Conservation (phyloP, 2,888 invertebrate species). For the Myopa tessellatipennis region DNA sequence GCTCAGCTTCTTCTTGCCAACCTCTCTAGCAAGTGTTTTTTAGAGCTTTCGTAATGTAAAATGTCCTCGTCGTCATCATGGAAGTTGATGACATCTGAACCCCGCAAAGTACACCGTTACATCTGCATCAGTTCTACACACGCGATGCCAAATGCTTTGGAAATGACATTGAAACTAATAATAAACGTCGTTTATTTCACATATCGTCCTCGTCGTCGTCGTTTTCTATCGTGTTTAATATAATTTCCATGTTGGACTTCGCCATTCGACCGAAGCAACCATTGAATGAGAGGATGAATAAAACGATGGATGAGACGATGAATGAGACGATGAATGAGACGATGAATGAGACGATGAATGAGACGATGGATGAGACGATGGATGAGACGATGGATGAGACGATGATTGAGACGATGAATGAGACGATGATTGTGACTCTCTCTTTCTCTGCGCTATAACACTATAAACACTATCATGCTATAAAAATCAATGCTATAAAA, state of each 20-base stretch:
- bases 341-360: neutral
- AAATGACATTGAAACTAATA: too few relatives aligned
- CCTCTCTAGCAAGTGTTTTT: too few relatives aligned
- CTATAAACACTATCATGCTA: neutral
- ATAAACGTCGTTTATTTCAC: too few relatives aligned
- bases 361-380: neutral
- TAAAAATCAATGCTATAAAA: neutral
- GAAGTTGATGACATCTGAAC: too few relatives aligned
- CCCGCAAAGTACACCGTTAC: too few relatives aligned
- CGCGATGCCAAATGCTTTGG: too few relatives aligned
- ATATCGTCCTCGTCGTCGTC: too few relatives aligned
- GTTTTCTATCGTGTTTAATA: constrained; percentile 1
- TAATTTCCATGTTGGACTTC: constrained; percentile 13
- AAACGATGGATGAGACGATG: constrained; percentile 7
- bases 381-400: constrained; percentile 5
- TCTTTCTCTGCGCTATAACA: neutral
- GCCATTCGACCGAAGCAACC: neutral
- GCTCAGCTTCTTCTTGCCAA: too few relatives aligned
- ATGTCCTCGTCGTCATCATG: too few relatives aligned
- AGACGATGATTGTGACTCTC: neutral
- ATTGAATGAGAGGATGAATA: constrained; percentile 4
- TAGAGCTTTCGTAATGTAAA: too few relatives aligned
- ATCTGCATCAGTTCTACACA: too few relatives aligned
- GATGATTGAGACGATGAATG: too few relatives aligned
- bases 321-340: neutral